Conservation (phyloP, 2,113 vertebrate genomes). For the Pionites leucogaster region DNA sequence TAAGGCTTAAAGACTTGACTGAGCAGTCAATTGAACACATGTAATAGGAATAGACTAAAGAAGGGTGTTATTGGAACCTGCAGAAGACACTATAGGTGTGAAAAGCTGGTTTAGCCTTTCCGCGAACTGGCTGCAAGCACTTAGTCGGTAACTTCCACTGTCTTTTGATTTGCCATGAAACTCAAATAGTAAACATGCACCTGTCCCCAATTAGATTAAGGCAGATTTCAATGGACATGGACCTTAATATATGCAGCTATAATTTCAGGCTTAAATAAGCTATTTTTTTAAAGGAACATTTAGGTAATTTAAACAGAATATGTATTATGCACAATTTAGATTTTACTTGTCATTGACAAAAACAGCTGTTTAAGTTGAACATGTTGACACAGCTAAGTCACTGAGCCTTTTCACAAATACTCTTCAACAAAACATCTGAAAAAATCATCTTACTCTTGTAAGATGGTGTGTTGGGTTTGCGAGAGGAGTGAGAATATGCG, state of each 20-base stretch:
- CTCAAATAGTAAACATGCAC: not conserved
- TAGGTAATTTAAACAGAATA: not conserved
- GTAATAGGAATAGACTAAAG: not conserved
- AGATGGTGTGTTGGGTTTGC: not conserved
- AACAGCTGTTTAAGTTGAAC: not conserved
- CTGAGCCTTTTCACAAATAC: not conserved
- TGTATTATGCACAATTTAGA: not conserved
- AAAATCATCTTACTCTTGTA: not conserved
- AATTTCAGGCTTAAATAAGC: not conserved
- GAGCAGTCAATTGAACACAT: not conserved
- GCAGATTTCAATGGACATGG: not conserved
- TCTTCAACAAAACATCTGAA: not conserved
- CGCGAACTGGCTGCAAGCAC: not conserved
- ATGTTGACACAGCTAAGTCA: not conserved
- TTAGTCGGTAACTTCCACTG: not conserved
- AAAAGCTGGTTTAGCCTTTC: not conserved
- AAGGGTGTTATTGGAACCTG: not conserved
- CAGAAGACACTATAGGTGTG: not conserved
- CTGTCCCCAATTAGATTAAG: not conserved
- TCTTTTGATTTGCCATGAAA: not conserved
- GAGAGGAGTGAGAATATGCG: not conserved
- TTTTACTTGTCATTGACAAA: not conserved
- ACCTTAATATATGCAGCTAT: not conserved
- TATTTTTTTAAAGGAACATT: not conserved
- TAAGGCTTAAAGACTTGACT: not conserved